Evolutionary conservation across 1,140 invertebrate species (phyloP), one percentile per base, ranked within the genome.

Genomic region (Pollicipes pollicipes): DNA sequence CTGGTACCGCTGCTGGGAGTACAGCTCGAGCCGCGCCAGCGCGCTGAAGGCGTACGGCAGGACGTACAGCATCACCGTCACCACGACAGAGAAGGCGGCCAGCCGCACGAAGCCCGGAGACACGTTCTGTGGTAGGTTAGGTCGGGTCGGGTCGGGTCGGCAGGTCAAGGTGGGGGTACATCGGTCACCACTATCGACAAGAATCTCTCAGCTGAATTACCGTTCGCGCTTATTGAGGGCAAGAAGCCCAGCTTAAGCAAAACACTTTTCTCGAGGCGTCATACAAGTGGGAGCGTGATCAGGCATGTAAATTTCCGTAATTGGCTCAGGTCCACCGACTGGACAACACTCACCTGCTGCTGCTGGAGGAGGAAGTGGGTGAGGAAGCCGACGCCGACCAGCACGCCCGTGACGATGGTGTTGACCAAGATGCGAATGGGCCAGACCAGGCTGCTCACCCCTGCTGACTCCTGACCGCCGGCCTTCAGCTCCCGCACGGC

Each of bases 361-460:
- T 75, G 72, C 13, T 79, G 74, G 21, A 81, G 72, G n/a, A 84
- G 75, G 26, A 76, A 73, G 80, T 81, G 83, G 67, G 83, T 76
- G 10, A 83, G 70, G 63, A 76, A 76, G 63, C 80, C 81, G 16
- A 81, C 78, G 0, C 76, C 80, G 27, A 68, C 77, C 28, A 84
- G 79, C 10, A 82, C 24, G 45, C 45, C 45, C 2, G 45, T 21
- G 21, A 58, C 24, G 10, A 58, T 21, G 2, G 45, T 21, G 45
- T 58, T 67, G 13, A 77, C 76, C 32, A 84, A 28, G 29, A 83
- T 77, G 3, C 83, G 69, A 24, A 76, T 70, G 66, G 82, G 81
- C 30, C 81, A 77, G 24, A 77, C 70, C 32, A 81, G 63, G 73
- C 84, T 83, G n/a, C 80, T 63, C 26, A 69, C 45, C 30, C 66